Evolutionary conservation across 37 sponge, comb jelly and placozoan genomes (phyloP).

Genomic region (Cliona cf. orientalis): DNA sequence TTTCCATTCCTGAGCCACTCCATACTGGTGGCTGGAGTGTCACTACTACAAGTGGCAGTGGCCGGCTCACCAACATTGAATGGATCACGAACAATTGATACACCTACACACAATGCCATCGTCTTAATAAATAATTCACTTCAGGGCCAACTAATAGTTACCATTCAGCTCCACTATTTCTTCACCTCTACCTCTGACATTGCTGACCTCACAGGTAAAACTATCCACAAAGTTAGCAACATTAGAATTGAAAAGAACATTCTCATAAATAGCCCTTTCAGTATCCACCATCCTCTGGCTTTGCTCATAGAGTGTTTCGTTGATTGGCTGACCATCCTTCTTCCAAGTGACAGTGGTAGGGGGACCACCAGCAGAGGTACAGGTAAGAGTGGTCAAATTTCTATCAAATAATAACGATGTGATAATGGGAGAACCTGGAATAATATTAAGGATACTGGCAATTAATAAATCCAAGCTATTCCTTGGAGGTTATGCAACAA

Average conservation of each 20-base stretch:
- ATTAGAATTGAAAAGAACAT: neutral
- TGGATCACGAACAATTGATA: neutral
- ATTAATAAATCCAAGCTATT: neutral
- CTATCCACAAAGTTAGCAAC: slow-evolving; percentile 2
- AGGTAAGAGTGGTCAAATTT: slow-evolving; percentile 5
- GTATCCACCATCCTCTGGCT: neutral
- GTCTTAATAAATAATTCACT: neutral
- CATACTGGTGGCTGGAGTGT: neutral
- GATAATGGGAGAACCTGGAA: neutral
- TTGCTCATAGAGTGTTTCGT: neutral
- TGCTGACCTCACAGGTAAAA: slow-evolving; percentile 15
- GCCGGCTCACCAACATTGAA: slow-evolving; percentile 1
- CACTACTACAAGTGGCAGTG: slow-evolving; percentile 2
- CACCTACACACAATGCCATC: slow-evolving; percentile 1
- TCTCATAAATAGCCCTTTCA: slow-evolving; percentile 21
- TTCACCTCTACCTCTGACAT: neutral
- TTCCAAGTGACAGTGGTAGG: slow-evolving; percentile 18
- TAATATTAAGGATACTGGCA: no score
- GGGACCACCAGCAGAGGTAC: slow-evolving; percentile 33
- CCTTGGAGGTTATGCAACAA: neutral
- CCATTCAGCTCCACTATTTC: slow-evolving; percentile 13
- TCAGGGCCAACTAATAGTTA: neutral
- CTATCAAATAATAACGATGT: neutral
- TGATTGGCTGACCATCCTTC: slow-evolving; percentile 8
- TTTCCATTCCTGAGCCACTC: no score